phyloP scores from a whole-genome alignment of 1,140 invertebrate species.

The Sinonovacula constricta region DNA sequence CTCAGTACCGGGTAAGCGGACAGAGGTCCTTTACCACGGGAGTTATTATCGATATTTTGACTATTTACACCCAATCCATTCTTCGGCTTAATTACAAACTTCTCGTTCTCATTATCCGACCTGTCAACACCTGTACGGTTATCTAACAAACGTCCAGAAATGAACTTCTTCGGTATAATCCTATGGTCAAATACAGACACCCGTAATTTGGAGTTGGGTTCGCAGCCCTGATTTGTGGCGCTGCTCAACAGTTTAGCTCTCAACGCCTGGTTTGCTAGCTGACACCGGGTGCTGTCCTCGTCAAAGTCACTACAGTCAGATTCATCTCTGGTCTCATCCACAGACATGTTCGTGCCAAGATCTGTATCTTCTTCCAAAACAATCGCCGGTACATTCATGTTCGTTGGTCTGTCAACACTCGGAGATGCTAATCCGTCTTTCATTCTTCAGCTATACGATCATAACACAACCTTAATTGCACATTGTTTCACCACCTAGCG shows the following conservation, averaged over 20 bases:
- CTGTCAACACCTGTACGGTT: not conserved
- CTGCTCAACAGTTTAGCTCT: constrained; percentile 44
- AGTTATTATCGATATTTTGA: constrained; percentile 2
- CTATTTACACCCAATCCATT: constrained; percentile 12
- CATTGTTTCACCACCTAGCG: no score
- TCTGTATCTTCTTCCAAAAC: constrained; percentile 20
- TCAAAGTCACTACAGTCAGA: constrained; percentile 44
- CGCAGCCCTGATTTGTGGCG: constrained; percentile 32
- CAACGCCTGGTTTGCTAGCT: constrained; percentile 44
- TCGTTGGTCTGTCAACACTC: constrained; percentile 15
- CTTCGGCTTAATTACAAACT: not conserved
- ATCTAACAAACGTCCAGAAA: not conserved
- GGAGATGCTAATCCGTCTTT: constrained; percentile 7
- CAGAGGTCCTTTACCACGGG: constrained; percentile 17
- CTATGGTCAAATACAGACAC: constrained; percentile 52
- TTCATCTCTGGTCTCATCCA: constrained; percentile 44
- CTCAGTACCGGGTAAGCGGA: constrained; percentile 38
- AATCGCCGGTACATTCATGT: constrained; percentile 10
- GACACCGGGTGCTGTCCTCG: constrained; percentile 41
- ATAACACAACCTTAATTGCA: no score
- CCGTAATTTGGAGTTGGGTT: constrained; percentile 39
- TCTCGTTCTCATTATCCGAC: not conserved
- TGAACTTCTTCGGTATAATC: constrained; percentile 46
- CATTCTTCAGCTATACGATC: no score
- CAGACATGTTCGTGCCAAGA: constrained; percentile 43